Conservation (phyloP, 1,140 invertebrate genomes). For the Calosoma granatense region DNA sequence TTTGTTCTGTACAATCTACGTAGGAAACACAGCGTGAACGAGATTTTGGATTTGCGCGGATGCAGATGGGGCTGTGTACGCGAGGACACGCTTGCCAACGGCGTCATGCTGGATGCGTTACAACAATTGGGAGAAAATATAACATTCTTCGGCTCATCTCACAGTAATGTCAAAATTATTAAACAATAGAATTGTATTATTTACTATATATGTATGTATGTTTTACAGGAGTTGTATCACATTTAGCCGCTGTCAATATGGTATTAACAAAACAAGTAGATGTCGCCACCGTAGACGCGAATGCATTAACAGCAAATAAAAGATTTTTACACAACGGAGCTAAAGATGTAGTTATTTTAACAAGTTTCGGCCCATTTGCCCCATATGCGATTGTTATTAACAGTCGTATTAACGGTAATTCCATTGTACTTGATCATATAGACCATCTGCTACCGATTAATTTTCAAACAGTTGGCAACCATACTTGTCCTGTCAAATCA, state of each 20-base stretch:
- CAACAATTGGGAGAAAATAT: conserved; percentile 49
- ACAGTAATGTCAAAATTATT: conserved; percentile 33
- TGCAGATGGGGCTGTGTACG: conserved; percentile 45
- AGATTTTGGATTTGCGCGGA: conserved; percentile 45
- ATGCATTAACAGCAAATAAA: conserved; percentile 42
- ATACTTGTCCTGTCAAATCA: not conserved
- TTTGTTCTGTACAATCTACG: conserved; percentile 25
- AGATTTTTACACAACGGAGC: conserved; percentile 44
- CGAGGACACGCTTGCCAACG: conserved; percentile 44
- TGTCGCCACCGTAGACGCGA: conserved; percentile 51
- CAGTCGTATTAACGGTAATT: conserved; percentile 40
- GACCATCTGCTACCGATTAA: not conserved
- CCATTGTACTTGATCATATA: not conserved
- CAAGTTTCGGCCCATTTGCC: conserved; percentile 48
- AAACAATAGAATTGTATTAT: not conserved
- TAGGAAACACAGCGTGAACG: conserved; percentile 45
- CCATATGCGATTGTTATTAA: conserved; percentile 50
- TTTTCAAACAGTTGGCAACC: conserved; percentile 3
- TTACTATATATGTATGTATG: conserved; percentile 5
- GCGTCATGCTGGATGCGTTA: conserved; percentile 42
- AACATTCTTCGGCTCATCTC: conserved; percentile 47
- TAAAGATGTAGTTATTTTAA: conserved; percentile 43
- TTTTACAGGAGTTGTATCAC: conserved; percentile 42
- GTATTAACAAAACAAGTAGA: conserved; percentile 48
- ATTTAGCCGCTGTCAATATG: conserved; percentile 49